Evolutionary conservation across 2,888 invertebrate genomes (phyloP), one percentile per base, ranked within the genome.

Genomic region (Chrysomela aeneicollis): DNA sequence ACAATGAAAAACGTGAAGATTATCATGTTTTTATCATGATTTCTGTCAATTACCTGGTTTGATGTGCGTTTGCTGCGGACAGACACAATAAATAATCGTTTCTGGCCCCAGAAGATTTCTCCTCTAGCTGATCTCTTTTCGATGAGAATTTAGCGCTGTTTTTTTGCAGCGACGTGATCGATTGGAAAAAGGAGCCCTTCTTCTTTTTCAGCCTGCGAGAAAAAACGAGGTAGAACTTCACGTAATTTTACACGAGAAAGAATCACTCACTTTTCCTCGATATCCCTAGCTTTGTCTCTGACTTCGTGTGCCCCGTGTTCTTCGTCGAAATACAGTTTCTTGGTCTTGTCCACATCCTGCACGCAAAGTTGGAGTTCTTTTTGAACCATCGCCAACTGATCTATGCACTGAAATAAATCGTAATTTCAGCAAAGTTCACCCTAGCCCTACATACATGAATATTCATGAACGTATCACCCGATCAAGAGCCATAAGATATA

Each of bases 281-380:
- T 96, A 75, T 97, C 97, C 76, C 93, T 91, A 65, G 96, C 95
- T 79, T 97, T 98, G 82, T 95, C 94, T 37, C 97, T 87, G 1
- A 97, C 96, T 79, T 97, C 97, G 79, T 97, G 95, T 1, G 97
- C 96, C 64, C 95, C 91, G 77, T 96, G 95, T 80, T 98, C 98
- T 78, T 98, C 98, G 74, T 97, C 95, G 75, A 94, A 95, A 84
- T 98, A 98, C 15, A 93, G 85, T 81, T 97, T 97, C 84, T 97
- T 97, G 53, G 92, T 92, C 83, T 97, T 95, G 81, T 95, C 96
- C 73, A 98, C 90, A 77, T 98, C 97, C 75, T 90, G 87, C 3
- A 97, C 94, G 59, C 92, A 91, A 66, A 88, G 82, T 81, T 96
- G 95, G 61, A 97, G 83, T 81, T 97, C 96, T 81, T 95, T 95